phyloP scores from a whole-genome alignment of 2,113 vertebrate genomes.

The Petroica traversi region DNA sequence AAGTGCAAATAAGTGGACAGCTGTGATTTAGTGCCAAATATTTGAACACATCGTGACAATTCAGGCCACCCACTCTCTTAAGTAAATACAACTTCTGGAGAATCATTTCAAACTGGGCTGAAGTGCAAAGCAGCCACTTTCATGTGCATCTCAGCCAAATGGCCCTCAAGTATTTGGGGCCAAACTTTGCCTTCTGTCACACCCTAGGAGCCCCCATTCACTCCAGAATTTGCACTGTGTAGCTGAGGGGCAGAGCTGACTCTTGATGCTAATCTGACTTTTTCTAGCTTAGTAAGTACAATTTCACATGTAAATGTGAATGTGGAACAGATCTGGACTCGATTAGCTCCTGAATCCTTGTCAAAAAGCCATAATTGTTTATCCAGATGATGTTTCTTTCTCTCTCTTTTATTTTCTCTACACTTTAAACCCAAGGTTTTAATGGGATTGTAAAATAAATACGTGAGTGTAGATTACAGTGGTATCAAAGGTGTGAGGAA shows the following conservation, averaged over 20 bases:
- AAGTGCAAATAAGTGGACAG: slow-evolving; percentile 51
- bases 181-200: background rate
- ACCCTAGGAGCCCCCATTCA: background rate
- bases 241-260: slow-evolving; percentile 4
- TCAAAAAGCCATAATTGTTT: slow-evolving; percentile 58
- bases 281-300: slow-evolving; percentile 17
- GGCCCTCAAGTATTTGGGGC: background rate
- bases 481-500: background rate
- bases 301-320: slow-evolving; percentile 47
- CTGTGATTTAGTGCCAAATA: slow-evolving; percentile 47
- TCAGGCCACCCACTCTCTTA: slow-evolving; percentile 39
- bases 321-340: slow-evolving; percentile 53
- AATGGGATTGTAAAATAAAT: slow-evolving; percentile 9
- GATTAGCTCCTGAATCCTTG: slow-evolving; percentile 47
- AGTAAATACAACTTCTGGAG: slow-evolving; percentile 13
- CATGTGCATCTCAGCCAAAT: background rate
- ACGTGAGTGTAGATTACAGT: background rate
- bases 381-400: slow-evolving; percentile 56
- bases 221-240: background rate
- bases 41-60: slow-evolving; percentile 29
- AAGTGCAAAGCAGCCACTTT: background rate
- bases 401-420: background rate
- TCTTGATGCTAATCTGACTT: slow-evolving; percentile 8
- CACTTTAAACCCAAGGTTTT: slow-evolving; percentile 18
- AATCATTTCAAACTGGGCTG: background rate